Percentiles rank a stretch among this genome's conserved stretches.
Conservation (phyloP, 2,797 vertebrate species). For the Channallabes apus region DNA sequence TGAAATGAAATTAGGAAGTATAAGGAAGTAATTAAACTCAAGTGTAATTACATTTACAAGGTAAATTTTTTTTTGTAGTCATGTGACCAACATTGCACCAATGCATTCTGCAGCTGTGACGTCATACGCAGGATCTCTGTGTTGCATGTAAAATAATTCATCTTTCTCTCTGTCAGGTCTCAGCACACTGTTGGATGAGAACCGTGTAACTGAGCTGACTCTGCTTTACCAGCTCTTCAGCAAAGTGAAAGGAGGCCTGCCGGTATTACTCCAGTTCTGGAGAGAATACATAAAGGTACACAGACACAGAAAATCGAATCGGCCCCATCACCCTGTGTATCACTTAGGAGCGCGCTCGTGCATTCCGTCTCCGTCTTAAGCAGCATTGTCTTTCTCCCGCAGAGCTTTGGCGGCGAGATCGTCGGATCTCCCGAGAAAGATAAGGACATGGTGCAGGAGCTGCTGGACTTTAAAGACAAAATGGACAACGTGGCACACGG, state of each 20-base stretch:
- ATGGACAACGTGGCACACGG: conserved; percentile 81
- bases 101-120: too few relatives aligned
- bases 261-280: conserved; percentile 94
- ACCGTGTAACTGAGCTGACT: conserved; percentile 92
- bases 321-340: background rate
- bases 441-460: conserved; percentile 97
- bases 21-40: background rate
- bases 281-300: conserved; percentile 97
- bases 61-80: too few relatives aligned
- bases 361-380: background rate
- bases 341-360: background rate
- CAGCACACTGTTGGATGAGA: conserved; percentile 95
- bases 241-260: conserved; percentile 90
- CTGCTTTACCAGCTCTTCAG: conserved; percentile 96
- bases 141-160: background rate
- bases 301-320: background rate
- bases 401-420: conserved; percentile 97
- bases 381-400: conserved; percentile 20
- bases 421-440: conserved; percentile 98
- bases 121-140: background rate
- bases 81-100: too few relatives aligned
- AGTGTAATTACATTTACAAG: too few relatives aligned
- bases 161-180: conserved; percentile 74
- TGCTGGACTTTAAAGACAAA: conserved; percentile 97
- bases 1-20: background rate